phyloP scores from a whole-genome alignment of 1,140 invertebrate species.

The Meloidogyne floridensis region DNA sequence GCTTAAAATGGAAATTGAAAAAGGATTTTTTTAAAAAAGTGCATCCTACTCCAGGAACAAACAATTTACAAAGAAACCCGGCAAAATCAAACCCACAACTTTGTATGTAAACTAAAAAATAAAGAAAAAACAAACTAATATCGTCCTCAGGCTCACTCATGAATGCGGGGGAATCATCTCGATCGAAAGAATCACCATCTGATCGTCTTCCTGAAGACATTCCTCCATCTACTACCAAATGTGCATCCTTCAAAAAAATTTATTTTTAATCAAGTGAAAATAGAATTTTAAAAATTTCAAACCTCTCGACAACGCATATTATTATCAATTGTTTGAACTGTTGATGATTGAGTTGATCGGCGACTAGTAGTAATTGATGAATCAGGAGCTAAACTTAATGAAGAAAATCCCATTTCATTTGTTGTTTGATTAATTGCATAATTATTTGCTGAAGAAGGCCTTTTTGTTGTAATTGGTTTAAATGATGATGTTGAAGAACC shows the following conservation, averaged over 20 bases:
- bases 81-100: not conserved
- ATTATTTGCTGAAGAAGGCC: conserved; percentile 21
- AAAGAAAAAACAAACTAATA: conserved; percentile 51
- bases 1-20: not conserved
- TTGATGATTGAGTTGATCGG: conserved; percentile 27
- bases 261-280: not conserved
- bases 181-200: not conserved
- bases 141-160: conserved; percentile 63
- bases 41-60: not conserved
- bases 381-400: conserved; percentile 25
- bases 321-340: not conserved
- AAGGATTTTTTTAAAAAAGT: not conserved
- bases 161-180: conserved; percentile 50
- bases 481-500: conserved; percentile 17
- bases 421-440: not conserved
- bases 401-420: not conserved
- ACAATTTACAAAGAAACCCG: not conserved
- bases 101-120: not conserved
- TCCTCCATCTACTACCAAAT: conserved; percentile 12
- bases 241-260: not conserved
- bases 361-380: conserved; percentile 7
- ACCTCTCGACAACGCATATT: conserved; percentile 13
- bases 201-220: not conserved
- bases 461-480: not conserved
- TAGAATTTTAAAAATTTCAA: not conserved